A percentile compares a stretch with the other conserved stretches of the same genome.
Evolutionary conservation across 2,888 invertebrate genomes (phyloP).

Genomic region (Rhagonycha lutea): DNA sequence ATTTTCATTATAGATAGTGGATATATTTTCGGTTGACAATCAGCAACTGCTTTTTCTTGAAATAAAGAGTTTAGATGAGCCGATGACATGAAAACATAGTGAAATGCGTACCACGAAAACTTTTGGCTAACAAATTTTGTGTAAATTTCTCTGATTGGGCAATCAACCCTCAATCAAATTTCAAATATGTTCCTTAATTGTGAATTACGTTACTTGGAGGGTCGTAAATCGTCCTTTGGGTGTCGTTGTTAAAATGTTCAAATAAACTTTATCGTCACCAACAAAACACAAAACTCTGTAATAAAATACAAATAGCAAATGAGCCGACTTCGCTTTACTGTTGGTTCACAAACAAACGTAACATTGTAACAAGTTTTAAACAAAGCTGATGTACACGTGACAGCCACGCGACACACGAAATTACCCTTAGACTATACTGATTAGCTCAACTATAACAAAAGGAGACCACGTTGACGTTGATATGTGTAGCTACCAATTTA

Average conservation of each 20-base stretch:
- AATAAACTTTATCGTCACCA: background rate
- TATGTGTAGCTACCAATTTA: conserved; percentile 58
- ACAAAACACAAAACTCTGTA: conserved; percentile 25
- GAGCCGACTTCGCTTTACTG: conserved; percentile 37
- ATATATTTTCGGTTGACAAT: too few relatives aligned
- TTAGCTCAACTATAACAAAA: conserved; percentile 51
- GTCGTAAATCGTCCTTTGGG: background rate
- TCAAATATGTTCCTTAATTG: conserved; percentile 20
- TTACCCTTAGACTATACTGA: conserved; percentile 52
- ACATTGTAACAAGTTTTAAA: conserved; percentile 53
- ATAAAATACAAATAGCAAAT: conserved; percentile 37
- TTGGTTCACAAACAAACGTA: conserved; percentile 44
- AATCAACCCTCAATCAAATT: conserved; percentile 44
- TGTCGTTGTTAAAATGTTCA: conserved; percentile 3
- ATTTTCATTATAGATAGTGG: too few relatives aligned
- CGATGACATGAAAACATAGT: background rate
- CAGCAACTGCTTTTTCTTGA: too few relatives aligned
- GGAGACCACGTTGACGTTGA: conserved; percentile 54
- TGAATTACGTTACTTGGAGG: conserved; percentile 17
- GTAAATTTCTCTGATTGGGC: conserved; percentile 27
- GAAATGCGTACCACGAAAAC: background rate
- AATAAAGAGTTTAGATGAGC: background rate
- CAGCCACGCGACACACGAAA: conserved; percentile 51
- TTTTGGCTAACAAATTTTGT: background rate
- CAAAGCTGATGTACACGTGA: conserved; percentile 50